Percentiles rank a stretch among this genome's conserved stretches.
phyloP scores from a whole-genome alignment of 2,888 invertebrate genomes.

The Leptinotarsa peninsularis region DNA sequence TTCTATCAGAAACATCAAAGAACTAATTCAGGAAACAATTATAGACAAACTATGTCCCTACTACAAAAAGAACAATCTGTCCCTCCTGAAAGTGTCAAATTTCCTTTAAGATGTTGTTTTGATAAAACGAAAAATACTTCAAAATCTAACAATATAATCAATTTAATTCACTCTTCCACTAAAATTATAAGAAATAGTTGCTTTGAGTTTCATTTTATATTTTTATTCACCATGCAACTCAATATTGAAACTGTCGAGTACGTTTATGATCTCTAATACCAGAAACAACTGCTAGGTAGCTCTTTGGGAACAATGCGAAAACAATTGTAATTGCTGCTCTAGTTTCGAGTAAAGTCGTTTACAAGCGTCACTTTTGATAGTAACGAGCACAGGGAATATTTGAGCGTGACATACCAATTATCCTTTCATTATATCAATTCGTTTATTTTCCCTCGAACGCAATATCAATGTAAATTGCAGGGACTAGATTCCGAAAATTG shows the following conservation, averaged over 20 bases:
- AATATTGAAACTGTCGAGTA: neutral
- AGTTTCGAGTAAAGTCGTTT: neutral
- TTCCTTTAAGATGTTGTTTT: too few relatives aligned
- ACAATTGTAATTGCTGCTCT: neutral
- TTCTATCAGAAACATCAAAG: too few relatives aligned
- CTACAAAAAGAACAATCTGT: too few relatives aligned
- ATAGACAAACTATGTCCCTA: too few relatives aligned
- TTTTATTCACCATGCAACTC: neutral
- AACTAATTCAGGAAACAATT: too few relatives aligned
- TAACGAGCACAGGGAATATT: slow-evolving; percentile 4
- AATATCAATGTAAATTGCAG: too few relatives aligned
- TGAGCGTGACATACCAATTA: slow-evolving; percentile 20
- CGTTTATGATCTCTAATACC: neutral
- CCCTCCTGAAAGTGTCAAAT: too few relatives aligned
- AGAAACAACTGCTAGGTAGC: neutral
- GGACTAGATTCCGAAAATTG: too few relatives aligned
- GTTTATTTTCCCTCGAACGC: neutral
- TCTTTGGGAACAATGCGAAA: slow-evolving; percentile 2
- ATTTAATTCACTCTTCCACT: neutral
- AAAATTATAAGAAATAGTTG: neutral
- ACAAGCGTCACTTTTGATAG: slow-evolving; percentile 6
- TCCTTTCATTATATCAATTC: neutral
- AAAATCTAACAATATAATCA: too few relatives aligned
- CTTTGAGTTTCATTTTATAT: neutral
- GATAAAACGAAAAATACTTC: too few relatives aligned